A percentile compares a stretch with the other conserved stretches of the same genome.
Evolutionary conservation across 2,113 vertebrate species (phyloP).

Genomic region (Zosterops lateralis): DNA sequence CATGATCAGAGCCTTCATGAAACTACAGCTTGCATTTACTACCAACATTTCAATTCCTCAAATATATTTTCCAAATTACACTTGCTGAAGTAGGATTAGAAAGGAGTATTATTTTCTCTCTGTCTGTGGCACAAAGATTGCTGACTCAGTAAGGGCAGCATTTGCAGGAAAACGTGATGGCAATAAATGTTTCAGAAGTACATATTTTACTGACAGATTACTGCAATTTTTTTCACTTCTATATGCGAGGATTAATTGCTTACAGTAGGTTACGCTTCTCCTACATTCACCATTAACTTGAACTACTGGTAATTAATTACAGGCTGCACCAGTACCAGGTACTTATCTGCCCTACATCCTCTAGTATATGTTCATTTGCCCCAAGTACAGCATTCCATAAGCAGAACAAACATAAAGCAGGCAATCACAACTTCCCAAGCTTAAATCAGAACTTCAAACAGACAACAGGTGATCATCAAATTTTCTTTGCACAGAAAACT

Average conservation of each 20-base stretch:
- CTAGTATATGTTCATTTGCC: background rate
- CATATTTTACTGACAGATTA: background rate
- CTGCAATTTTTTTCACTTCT: background rate
- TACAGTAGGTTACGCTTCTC: background rate
- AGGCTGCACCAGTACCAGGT: background rate
- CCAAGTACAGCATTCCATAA: background rate
- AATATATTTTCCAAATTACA: background rate
- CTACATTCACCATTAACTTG: background rate
- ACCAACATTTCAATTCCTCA: background rate
- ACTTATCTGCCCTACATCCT: background rate
- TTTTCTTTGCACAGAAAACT: background rate
- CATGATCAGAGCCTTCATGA: background rate
- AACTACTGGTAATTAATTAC: background rate
- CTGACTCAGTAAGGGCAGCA: background rate
- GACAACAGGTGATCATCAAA: background rate
- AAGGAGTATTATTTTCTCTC: background rate
- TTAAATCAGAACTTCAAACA: background rate
- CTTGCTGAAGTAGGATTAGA: background rate
- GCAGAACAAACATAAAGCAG: background rate
- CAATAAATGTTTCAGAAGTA: background rate
- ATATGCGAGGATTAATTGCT: background rate
- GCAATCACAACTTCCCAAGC: rapidly evolving
- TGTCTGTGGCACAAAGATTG: background rate
- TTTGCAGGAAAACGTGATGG: background rate
- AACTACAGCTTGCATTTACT: background rate